Evolutionary conservation across 2,797 vertebrate species (phyloP), one percentile per base, ranked within the genome.

Genomic region (Enteromius mattozi): DNA sequence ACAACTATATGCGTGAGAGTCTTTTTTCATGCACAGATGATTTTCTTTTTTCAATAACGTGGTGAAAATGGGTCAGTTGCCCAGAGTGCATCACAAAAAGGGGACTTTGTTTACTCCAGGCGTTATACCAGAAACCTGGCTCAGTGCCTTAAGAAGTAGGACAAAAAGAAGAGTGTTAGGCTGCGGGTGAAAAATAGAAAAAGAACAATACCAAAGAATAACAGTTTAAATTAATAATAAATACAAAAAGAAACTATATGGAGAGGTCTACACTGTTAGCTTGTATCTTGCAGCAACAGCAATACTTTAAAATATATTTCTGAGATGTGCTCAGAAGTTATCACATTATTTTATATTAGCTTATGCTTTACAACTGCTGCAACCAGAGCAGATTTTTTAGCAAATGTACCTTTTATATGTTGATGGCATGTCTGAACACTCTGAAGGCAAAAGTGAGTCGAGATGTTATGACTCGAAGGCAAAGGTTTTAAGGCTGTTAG

Each of bases 41-140:
- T 68, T 47, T 59, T 82, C 63, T 82, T 49, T 54, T 72, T 63
- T 74, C n/a, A 69, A 24, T 61, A 77, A 68, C 83, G 81, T 69
- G 83, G 80, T 69, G 76, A 56, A 87, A 88, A 82, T 87, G 83
- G 85, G 85, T 83, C 86, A 88, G 68, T 65, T 84, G 74, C 69
- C 81, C 78, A 42, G 78, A 45, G 80, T 78, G 87, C 77, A 56
- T 83, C 80, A 82, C 76, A 85, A 81, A 86, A 35, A 81, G 33
- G 66, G 78, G 72, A 81, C 71, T 83, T 85, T 85, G 51, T 85
- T 85, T 85, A 85, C 87, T 80, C 56, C 66, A 65, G 81, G 81
- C 83, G 6, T 81, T 81, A 81, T 82, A 51, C 33, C 77, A 83
- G 59, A 87, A 76, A 78, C 65, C 42, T 85, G 78, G 54, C 83